A percentile compares a stretch with the other conserved stretches of the same genome.
Evolutionary conservation across 2,888 invertebrate genomes (phyloP).

Genomic region (Zootermopsis nevadensis): DNA sequence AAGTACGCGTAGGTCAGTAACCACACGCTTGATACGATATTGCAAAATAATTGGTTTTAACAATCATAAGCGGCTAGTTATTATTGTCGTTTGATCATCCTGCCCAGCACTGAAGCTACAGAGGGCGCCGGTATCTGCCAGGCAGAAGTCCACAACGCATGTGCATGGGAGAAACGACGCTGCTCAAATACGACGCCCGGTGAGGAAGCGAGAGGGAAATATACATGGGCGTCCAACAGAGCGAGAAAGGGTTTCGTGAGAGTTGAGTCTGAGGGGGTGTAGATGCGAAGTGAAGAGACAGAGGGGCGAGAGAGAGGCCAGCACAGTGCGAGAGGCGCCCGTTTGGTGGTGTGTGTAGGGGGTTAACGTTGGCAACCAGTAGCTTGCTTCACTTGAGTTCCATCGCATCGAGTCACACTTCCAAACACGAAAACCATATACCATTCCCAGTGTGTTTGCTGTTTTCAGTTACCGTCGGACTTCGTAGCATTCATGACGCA

Average conservation of each 20-base stretch:
- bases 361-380: conserved; percentile 45
- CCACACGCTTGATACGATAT: not conserved
- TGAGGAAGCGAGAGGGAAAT: conserved; percentile 26
- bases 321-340: conserved; percentile 28
- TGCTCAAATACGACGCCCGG: conserved; percentile 24
- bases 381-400: conserved; percentile 52
- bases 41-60: not conserved
- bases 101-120: not conserved
- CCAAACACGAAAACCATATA: conserved; percentile 19
- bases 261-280: not conserved
- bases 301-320: conserved; percentile 14
- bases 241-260: conserved; percentile 31
- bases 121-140: not conserved
- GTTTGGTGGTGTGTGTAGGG: conserved; percentile 34
- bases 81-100: not conserved
- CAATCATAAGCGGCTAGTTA: too few species aligned
- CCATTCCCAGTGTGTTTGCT: conserved; percentile 34
- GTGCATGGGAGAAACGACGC: conserved; percentile 17
- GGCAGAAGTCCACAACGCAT: conserved; percentile 8
- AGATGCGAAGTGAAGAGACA: not conserved
- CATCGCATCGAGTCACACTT: conserved; percentile 41
- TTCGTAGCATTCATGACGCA: not conserved
- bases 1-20: not conserved
- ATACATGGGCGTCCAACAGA: not conserved
- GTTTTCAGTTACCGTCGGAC: not conserved